Base-by-base conservation (phyloP, 2,888 invertebrate species). In the Tridacna gigas region DNA sequence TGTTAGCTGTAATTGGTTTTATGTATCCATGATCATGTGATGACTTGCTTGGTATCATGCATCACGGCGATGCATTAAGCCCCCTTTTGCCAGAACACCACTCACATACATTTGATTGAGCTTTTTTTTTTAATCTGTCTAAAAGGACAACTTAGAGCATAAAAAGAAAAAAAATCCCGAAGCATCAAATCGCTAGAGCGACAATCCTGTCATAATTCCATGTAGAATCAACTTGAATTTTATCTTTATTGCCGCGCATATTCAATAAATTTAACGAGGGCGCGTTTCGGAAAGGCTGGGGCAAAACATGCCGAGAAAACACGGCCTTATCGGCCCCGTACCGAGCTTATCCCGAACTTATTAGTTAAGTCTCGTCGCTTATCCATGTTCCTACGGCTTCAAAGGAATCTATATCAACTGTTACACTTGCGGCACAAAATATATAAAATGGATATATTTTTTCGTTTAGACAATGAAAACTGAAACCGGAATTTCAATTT, bases 321-420 rank as follows among this genome's bases (percentile, higher is more conserved):
- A 37, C 67, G 45, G 65, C 45, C 65, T 75, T 78, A 78, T 78
- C 78, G 45, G 63, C 48, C 61, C 61, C 82, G 61, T 69, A 79
- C 69, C 37, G 85, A 18, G 77, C 80, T 82, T 85, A 85, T 85
- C 85, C 85, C 26, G 22, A 47, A 22, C 74, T 47, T 78, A 84
- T 84, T 84, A 84, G 78, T 79, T 81, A n/a, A 73, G 79, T 75
- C 76, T 78, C 75, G 71, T 71, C 65, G 61, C 85, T 85, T 85
- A 85, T 85, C 85, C 85, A 37, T 28, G 15, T 26, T 26, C 83
- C 80, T 61, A 74, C 67, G 79, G 85, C 77, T 78, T 85, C 85
- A 85, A 85, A 85, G 63, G 82, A 77, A 74, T 26, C n/a, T 45
- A 73, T 82, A 85, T 85, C 85, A 76, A 78, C 25, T 80, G 75